Evolutionary conservation across 2,888 invertebrate species (phyloP), one percentile per base, ranked within the genome.

Genomic region (Cephonodes hylas): DNA sequence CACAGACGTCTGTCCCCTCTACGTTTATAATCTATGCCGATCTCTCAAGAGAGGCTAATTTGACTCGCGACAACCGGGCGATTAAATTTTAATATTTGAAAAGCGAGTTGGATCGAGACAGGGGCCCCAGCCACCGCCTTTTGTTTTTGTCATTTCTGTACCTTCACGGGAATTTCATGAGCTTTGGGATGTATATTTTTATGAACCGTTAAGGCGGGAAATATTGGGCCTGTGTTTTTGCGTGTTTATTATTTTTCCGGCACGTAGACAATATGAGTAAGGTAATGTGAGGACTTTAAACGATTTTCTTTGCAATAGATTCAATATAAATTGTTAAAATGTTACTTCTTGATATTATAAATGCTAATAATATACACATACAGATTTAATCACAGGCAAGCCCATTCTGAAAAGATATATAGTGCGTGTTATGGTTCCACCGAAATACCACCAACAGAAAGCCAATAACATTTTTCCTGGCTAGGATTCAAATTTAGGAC

Each of bases 31-130:
- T 88, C 89, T 83, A 38, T 80, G 81, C 1, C 67, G 66, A 77
- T 88, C 84, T 85, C 91, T 88, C 87, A 84, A 80, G 89, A 87
- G 88, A 78, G 85, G 79, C 90, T 93, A 93, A 93, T 93, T 92
- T 84, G 91, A 89, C 89, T 89, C 86, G 93, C 93, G 93, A 93
- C 93, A 93, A 90, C 89, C 87, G 80, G 80, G 83, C 92, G 93
- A 93, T 93, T 93, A 93, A 93, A 93, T 93, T 93, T 93, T 93
- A 93, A 93, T 93, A 93, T 93, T 93, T 93, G 92, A 93, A 89
- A 86, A 90, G 88, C 84, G 84, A 77, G 78, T 78, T 18, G 76
- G 81, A 77, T 80, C 81, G 84, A 84, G 86, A 83, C 76, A 77
- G 80, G 87, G 88, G n/a, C 31, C 3, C 78, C 81, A 76, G 79